Base-by-base conservation (phyloP, 1,140 invertebrate genomes). In the Aradophagus sp. region DNA sequence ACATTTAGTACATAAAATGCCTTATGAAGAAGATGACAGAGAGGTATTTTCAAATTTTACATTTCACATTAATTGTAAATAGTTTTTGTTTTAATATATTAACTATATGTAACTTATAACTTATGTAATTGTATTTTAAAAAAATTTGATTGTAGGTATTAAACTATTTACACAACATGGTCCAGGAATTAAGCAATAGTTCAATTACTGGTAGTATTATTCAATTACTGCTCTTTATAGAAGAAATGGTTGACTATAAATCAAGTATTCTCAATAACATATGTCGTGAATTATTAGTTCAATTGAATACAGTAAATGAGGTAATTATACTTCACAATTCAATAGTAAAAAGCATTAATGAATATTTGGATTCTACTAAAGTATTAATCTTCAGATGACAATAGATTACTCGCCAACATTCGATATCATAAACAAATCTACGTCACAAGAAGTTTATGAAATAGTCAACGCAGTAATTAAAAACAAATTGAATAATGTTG, bases 401-500 rank as follows among this genome's bases (percentile, higher is more conserved):
- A 82, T n/a, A n/a, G n/a, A n/a, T n/a, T n/a, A n/a, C n/a, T n/a
- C n/a, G n/a, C n/a, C n/a, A n/a, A n/a, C n/a, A n/a, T n/a, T n/a
- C n/a, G n/a, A 81, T 65, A 79, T 87, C 20, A 59, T 88, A 11
- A 82, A 84, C 10, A 77, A 85, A 11, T 42, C 38, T 3, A 82
- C 77, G 5, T 67, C 74, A 6, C 42, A 75, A 19, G 73, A 80
- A 68, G 78, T 83, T 31, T 82, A 86, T 27, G 73, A 73, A 15
- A 65, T 75, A 13, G 52, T 87, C 0, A 86, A 84, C 44, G 68
- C 61, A 53, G 65, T 59, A 3, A 36, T 87, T 12, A 87, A 86
- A 71, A 66, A 74, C 12, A 84, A 87, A 53, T 70, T 88, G 5
- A 81, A 81, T 36, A 85, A 86, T 62, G 63, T 81, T 6, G 81